Percentiles rank a stretch among this genome's conserved stretches.
These are phyloP conservation scores for Ibidorhyncha struthersii DNA, from an alignment of 2,113 vertebrate genomes.

Conservation along the genomic window DNA sequence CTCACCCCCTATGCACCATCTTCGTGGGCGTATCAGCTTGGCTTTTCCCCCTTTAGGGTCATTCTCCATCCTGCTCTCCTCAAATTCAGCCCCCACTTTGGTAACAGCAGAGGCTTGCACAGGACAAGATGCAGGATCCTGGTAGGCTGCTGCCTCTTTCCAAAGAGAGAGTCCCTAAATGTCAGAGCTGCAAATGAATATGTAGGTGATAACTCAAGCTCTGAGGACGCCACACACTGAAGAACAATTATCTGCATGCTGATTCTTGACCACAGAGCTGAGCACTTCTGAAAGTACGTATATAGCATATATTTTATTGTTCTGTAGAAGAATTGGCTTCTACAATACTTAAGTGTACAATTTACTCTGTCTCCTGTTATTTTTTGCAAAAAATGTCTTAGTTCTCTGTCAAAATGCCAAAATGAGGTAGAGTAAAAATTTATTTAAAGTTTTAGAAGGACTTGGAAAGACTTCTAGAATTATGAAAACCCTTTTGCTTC, in stretches of 20 bases:
- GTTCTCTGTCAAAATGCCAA: conserved; percentile 9
- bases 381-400: neutral
- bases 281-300: neutral
- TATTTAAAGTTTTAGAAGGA: neutral
- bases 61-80: neutral
- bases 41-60: neutral
- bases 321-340: neutral
- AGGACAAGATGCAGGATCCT: neutral
- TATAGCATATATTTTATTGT: neutral
- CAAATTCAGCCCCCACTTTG: neutral
- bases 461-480: neutral
- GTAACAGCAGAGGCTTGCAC: neutral
- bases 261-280: neutral
- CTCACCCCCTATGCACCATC: neutral
- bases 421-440: neutral
- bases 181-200: neutral
- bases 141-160: neutral
- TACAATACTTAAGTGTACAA: neutral
- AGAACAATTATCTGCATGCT: neutral
- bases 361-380: neutral
- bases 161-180: neutral
- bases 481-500: neutral
- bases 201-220: neutral
- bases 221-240: neutral
- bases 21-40: rapidly evolving